A percentile compares a stretch with the other conserved stretches of the same genome.
Evolutionary conservation across 2,888 invertebrate species (phyloP).

Genomic region (Drosophila algonquin): DNA sequence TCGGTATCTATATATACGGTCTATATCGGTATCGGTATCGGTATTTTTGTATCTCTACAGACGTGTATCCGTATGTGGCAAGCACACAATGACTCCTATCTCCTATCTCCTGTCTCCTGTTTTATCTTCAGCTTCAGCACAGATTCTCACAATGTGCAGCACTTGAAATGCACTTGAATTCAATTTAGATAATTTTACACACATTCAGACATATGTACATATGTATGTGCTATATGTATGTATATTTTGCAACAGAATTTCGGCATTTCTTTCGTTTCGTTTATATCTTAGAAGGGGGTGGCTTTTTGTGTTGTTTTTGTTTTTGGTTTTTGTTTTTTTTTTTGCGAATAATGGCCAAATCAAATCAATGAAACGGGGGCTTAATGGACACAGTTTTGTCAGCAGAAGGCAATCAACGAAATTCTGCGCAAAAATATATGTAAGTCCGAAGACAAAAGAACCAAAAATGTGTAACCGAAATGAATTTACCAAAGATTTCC

Average conservation of each 20-base stretch:
- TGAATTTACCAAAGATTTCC: background rate
- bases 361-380: slow-evolving; percentile 9
- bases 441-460: slow-evolving; percentile 12
- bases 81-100: slow-evolving; percentile 17
- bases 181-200: slow-evolving; percentile 26
- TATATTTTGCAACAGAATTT: slow-evolving; percentile 49
- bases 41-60: slow-evolving; percentile 12
- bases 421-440: slow-evolving; percentile 39
- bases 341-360: slow-evolving; percentile 17
- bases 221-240: background rate
- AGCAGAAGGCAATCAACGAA: slow-evolving; percentile 62
- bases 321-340: background rate
- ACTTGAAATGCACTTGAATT: slow-evolving; percentile 30
- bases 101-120: slow-evolving; percentile 21
- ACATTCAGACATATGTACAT: slow-evolving; percentile 13
- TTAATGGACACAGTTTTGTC: slow-evolving; percentile 56
- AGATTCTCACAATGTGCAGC: slow-evolving; percentile 42
- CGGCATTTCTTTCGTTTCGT: slow-evolving; percentile 20
- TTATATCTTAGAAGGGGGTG: background rate
- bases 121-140: slow-evolving; percentile 41
- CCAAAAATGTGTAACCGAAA: slow-evolving; percentile 1
- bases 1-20: slow-evolving; percentile 19
- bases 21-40: slow-evolving; percentile 9
- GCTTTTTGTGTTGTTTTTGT: too few species aligned
- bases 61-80: slow-evolving; percentile 11